A percentile compares a stretch with the other conserved stretches of the same genome.
These are phyloP conservation scores for Taphrorychus bicolor DNA, from an alignment of 2,888 invertebrate species.

Conservation along the genomic window DNA sequence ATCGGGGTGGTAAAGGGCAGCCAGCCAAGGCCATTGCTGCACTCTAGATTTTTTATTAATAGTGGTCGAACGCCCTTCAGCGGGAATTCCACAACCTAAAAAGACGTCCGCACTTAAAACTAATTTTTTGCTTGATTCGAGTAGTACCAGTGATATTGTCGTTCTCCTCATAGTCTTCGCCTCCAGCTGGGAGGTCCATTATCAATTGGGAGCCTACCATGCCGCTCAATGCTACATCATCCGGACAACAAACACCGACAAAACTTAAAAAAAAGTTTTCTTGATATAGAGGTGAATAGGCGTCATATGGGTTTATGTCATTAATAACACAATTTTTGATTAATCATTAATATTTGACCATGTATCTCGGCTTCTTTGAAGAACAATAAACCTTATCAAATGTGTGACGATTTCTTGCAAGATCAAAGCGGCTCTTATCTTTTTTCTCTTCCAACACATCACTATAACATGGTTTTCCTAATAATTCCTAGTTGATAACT, in stretches of 20 bases:
- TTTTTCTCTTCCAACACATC: too few relatives aligned
- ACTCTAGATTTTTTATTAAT: constrained; percentile 47
- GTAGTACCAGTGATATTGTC: constrained; percentile 57
- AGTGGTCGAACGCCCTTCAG: constrained; percentile 42
- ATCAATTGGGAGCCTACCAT: constrained; percentile 55
- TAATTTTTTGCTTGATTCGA: too few relatives aligned
- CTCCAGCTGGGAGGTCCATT: constrained; percentile 63
- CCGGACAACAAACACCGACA: constrained; percentile 80
- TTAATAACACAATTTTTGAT: neutral
- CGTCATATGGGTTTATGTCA: neutral
- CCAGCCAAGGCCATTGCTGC: constrained; percentile 87
- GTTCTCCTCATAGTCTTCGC: constrained; percentile 61
- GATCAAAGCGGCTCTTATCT: constrained; percentile 21
- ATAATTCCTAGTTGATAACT: neutral
- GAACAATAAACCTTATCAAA: neutral
- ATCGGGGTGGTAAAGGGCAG: constrained; percentile 71
- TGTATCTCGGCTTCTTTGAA: neutral
- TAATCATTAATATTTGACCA: neutral
- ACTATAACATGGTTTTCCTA: neutral
- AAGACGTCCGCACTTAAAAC: too few relatives aligned
- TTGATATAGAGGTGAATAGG: neutral
- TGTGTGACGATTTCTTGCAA: constrained; percentile 1
- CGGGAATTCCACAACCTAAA: constrained; percentile 55
- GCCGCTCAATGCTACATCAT: constrained; percentile 58
- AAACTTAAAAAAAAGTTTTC: constrained; percentile 54